A percentile compares a stretch with the other conserved stretches of the same genome.
Conservation (phyloP, 2,797 vertebrate species). For the Sarcophilus harrisii region DNA sequence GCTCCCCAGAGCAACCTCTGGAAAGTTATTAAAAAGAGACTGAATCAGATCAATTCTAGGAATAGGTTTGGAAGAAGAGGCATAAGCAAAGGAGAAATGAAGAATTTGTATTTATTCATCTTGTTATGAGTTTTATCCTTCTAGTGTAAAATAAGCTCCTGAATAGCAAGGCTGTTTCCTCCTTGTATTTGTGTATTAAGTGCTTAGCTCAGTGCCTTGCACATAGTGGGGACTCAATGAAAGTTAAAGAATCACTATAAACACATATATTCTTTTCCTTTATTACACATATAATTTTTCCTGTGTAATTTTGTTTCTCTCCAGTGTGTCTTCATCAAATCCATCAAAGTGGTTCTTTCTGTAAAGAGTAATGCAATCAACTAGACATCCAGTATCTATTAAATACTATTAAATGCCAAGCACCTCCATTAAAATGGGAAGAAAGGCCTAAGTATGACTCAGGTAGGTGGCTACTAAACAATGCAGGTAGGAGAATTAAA, state of each 20-base stretch:
- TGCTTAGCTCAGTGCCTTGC: background rate
- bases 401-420: background rate
- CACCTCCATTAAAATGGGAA: background rate
- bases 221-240: background rate
- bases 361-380: background rate
- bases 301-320: background rate
- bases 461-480: background rate
- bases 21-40: background rate
- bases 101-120: background rate
- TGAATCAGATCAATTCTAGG: background rate
- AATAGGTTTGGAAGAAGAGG: background rate
- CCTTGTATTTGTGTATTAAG: background rate
- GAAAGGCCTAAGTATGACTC: background rate
- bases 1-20: background rate
- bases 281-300: background rate
- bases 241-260: background rate
- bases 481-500: background rate
- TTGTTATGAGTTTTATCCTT: background rate
- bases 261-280: background rate
- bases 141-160: background rate
- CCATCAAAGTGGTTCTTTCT: background rate
- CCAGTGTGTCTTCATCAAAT: background rate
- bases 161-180: background rate
- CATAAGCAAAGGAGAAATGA: background rate
- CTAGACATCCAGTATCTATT: background rate